These are phyloP conservation scores for Gryllus longicercus DNA, from an alignment of 2,888 invertebrate genomes.

Conservation along the genomic window DNA sequence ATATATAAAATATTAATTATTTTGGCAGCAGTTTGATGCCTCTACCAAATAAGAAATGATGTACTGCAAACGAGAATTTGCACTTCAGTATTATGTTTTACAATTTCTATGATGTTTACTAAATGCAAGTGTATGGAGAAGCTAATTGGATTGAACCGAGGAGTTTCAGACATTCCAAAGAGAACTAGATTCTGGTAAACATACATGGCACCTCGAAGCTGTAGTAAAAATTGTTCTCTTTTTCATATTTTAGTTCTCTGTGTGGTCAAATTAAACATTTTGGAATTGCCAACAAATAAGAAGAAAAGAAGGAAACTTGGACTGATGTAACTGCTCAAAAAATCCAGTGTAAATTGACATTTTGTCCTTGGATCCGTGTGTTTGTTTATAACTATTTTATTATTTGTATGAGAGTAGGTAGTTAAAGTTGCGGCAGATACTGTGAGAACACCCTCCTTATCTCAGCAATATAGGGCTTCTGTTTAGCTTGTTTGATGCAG, in stretches of 20 bases:
- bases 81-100: constrained; percentile 30
- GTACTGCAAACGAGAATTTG: constrained; percentile 18
- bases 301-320: constrained; percentile 24
- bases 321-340: constrained; percentile 35
- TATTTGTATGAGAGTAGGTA: constrained; percentile 30
- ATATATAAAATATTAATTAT: constrained; percentile 21
- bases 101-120: constrained; percentile 27
- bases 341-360: constrained; percentile 29
- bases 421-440: constrained; percentile 33
- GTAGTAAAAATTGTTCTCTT: constrained; percentile 20
- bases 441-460: constrained; percentile 28
- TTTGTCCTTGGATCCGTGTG: constrained; percentile 27
- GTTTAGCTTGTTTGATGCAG: constrained; percentile 1
- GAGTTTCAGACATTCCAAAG: constrained; percentile 24
- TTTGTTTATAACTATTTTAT: constrained; percentile 30
- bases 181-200: constrained; percentile 22
- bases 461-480: constrained; percentile 20
- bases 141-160: neutral
- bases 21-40: constrained; percentile 24
- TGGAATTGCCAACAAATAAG: constrained; percentile 11
- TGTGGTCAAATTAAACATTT: constrained; percentile 1
- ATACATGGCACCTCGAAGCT: constrained; percentile 1
- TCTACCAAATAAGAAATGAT: constrained; percentile 21
- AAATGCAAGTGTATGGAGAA: constrained; percentile 23
- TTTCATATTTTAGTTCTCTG: neutral